These are phyloP conservation scores for Andrena dorsata DNA, from an alignment of 2,888 invertebrate species.

Conservation along the genomic window DNA sequence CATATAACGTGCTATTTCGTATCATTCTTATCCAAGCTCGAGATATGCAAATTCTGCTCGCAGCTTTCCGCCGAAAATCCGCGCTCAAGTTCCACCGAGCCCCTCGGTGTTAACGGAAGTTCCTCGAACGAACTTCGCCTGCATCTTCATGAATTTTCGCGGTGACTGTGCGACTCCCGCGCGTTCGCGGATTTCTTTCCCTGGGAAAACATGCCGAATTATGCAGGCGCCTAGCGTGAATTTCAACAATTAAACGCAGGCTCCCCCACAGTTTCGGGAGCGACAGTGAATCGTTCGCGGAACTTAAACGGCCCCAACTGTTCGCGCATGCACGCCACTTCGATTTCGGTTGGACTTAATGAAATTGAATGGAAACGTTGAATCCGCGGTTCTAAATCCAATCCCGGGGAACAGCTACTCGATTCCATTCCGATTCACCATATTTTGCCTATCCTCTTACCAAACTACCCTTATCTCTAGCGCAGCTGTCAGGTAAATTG, in stretches of 20 bases:
- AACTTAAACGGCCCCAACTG: constrained; percentile 15
- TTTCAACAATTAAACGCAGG: constrained; percentile 31
- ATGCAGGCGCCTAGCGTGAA: constrained; percentile 17
- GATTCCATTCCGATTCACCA: constrained; percentile 21
- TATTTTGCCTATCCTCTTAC: too few species aligned
- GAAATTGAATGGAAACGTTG: constrained; percentile 45
- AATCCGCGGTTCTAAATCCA: constrained; percentile 31
- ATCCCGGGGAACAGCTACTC: constrained; percentile 24
- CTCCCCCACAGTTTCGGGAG: neutral
- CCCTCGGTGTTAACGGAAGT: constrained; percentile 57
- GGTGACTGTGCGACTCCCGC: neutral
- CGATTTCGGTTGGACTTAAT: constrained; percentile 36
- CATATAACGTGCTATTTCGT: constrained; percentile 63
- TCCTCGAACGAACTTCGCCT: constrained; percentile 53
- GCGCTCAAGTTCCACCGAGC: constrained; percentile 56
- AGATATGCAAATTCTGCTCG: constrained; percentile 70
- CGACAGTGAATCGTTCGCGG: neutral
- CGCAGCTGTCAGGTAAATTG: too few species aligned
- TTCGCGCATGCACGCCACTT: neutral
- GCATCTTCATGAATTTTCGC: constrained; percentile 63
- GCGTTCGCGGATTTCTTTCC: constrained; percentile 24
- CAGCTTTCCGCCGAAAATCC: constrained; percentile 67
- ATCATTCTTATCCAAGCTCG: constrained; percentile 68
- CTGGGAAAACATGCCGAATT: constrained; percentile 23
- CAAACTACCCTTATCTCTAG: too few species aligned